Evolutionary conservation across 2,113 vertebrate species (phyloP).

Genomic region (Arothron firmamentum): DNA sequence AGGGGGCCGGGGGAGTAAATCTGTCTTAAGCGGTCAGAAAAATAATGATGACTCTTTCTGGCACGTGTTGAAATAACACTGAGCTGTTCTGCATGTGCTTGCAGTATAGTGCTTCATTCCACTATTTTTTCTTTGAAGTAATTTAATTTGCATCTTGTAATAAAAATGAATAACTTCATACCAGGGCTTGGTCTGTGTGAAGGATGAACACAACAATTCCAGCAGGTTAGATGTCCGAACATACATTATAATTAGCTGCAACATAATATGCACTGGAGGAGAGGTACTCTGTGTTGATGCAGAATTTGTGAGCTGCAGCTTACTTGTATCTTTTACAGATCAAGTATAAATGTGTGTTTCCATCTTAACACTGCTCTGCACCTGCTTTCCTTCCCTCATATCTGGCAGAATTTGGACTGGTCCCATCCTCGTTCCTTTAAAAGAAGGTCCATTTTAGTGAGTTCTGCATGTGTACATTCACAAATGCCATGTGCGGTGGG

Average conservation of each 20-base stretch:
- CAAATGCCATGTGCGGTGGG: conserved; percentile 19
- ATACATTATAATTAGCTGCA: not conserved
- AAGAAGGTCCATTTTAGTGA: conserved; percentile 75
- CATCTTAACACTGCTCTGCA: conserved; percentile 34
- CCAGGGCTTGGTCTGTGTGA: too few species aligned
- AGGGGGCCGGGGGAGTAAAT: conserved; percentile 15
- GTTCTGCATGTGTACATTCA: conserved; percentile 61
- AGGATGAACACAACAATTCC: not conserved
- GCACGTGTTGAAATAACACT: too few species aligned
- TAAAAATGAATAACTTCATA: too few species aligned
- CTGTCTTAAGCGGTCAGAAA: not conserved
- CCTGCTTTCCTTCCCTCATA: conserved; percentile 41
- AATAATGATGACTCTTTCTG: not conserved
- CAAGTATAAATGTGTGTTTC: not conserved
- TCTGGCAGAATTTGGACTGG: conserved; percentile 68
- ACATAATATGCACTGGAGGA: not conserved
- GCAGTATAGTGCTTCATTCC: too few species aligned
- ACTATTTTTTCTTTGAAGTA: too few species aligned
- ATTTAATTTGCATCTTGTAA: too few species aligned
- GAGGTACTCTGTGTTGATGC: too few species aligned
- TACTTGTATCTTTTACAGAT: not conserved
- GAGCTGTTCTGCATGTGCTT: too few species aligned
- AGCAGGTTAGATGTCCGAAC: not conserved
- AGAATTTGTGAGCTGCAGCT: conserved; percentile 1
- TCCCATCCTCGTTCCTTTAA: conserved; percentile 60